A percentile compares a stretch with the other conserved stretches of the same genome.
These are phyloP conservation scores for Phymorhynchus buccinoides DNA, from an alignment of 1,140 invertebrate genomes.

Conservation along the genomic window DNA sequence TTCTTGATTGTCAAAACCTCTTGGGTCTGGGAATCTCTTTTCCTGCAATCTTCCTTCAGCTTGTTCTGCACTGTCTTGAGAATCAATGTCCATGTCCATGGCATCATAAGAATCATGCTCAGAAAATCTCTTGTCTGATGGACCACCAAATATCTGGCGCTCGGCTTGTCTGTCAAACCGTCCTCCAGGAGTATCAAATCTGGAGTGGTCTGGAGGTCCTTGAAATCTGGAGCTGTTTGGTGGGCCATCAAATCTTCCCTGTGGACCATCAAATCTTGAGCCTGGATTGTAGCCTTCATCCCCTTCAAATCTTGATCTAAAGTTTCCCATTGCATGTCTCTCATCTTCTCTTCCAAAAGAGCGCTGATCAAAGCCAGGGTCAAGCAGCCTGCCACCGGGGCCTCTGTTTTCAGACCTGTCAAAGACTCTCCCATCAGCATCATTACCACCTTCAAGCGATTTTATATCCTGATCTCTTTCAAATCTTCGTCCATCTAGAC, in stretches of 20 bases:
- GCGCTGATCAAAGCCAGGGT: background rate
- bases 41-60: background rate
- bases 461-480: background rate
- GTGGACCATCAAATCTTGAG: background rate
- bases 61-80: background rate
- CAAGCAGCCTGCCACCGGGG: background rate
- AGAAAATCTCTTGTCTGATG: slow-evolving; percentile 24
- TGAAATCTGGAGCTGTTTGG: slow-evolving; percentile 1
- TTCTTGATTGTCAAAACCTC: background rate
- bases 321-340: background rate
- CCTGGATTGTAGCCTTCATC: background rate
- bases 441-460: background rate
- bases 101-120: slow-evolving; percentile 1
- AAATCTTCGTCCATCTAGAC: background rate
- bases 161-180: background rate
- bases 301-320: background rate
- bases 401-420: background rate
- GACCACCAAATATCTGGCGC: background rate
- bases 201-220: background rate
- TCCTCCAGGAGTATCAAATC: background rate
- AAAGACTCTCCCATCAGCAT: background rate
- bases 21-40: background rate
- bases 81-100: slow-evolving; percentile 39
- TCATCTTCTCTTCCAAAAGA: background rate
- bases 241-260: slow-evolving; percentile 22